Base-by-base conservation (phyloP, 2,113 vertebrate species). In the Labrus mixtus region DNA sequence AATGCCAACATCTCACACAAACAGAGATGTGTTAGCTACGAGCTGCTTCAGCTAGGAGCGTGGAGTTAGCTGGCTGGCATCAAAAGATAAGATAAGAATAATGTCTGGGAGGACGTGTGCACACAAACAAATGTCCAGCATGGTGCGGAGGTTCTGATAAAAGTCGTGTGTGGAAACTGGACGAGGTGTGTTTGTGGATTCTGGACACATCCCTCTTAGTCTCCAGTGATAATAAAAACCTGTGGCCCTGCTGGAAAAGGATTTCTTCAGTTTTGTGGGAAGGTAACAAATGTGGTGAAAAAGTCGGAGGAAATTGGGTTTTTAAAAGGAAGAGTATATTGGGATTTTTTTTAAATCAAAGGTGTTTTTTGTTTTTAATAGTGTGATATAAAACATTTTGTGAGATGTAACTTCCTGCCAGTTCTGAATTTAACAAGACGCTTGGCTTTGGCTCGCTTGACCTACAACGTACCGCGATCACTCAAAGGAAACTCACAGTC, bases 11-110 rank as follows among this genome's bases (percentile, higher is more conserved):
- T 46, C 85, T 89, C 86, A 68, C 81, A 85, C 81, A 78, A 71
- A 61, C 64, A 56, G 76, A 78, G 63, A 72, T 29, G 64, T 76
- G 81, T 76, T 65, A 51, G 55, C 80, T 57, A 4, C 61, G 71
- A 57, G 64, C 75, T 60, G 70, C 74, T 81, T 67, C 55, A 64
- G 77, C 73, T 45, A 29, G 29, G 39, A 62, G 76, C 84, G 74
- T 78, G 36, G 53, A 75, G 61, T 60, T 51, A 33, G 64, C 63
- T 51, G 80, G 83, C 91, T 93, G 92, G 83, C 84, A 82, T 55
- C 67, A 46, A 39, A 46, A 81, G 92, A 93, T 93, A 93, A 93
- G 90, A 88, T 83, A 83, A 63, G 72, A 72, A 58, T 48, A 17
- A 48, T 48, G 46, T 48, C 46, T 17, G 46, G 46, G 46, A 48